A percentile compares a stretch with the other conserved stretches of the same genome.
phyloP scores from a whole-genome alignment of 64 coral and sea anemone genomes.

The Anthopleura sola region DNA sequence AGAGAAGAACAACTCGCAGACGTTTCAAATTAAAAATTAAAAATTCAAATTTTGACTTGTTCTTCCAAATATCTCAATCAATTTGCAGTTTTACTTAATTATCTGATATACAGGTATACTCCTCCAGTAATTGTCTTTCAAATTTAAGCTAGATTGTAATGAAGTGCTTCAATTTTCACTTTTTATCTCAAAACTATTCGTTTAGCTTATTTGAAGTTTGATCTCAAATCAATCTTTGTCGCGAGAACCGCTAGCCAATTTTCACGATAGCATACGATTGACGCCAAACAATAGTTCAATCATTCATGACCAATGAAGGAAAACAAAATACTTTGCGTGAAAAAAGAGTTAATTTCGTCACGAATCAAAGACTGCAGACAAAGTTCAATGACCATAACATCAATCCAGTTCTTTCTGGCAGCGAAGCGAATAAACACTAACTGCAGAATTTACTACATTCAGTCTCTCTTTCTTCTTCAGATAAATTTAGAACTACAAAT shows the following conservation, averaged over 20 bases:
- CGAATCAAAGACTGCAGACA: background rate
- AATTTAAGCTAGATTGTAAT: too few relatives aligned
- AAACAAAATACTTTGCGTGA: background rate
- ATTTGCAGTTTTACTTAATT: too few relatives aligned
- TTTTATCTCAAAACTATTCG: background rate
- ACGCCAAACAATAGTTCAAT: background rate
- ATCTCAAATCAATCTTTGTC: background rate
- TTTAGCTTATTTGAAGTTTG: background rate
- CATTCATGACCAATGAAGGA: constrained; percentile 3
- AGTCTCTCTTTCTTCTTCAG: background rate
- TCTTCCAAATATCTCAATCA: too few relatives aligned
- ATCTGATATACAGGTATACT: too few relatives aligned
- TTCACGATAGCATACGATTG: background rate
- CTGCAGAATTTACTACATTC: background rate
- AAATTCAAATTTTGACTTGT: too few relatives aligned
- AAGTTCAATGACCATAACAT: background rate
- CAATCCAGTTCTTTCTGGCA: background rate
- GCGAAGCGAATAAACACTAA: background rate
- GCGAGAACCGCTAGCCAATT: background rate
- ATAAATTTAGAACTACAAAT: background rate
- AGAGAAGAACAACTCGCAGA: too few relatives aligned
- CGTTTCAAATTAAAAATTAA: too few relatives aligned
- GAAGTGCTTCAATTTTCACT: background rate
- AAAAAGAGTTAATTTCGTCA: background rate
- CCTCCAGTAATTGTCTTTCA: too few relatives aligned